Evolutionary conservation across 2,797 vertebrate genomes (phyloP).

Genomic region (Tangara arthus): DNA sequence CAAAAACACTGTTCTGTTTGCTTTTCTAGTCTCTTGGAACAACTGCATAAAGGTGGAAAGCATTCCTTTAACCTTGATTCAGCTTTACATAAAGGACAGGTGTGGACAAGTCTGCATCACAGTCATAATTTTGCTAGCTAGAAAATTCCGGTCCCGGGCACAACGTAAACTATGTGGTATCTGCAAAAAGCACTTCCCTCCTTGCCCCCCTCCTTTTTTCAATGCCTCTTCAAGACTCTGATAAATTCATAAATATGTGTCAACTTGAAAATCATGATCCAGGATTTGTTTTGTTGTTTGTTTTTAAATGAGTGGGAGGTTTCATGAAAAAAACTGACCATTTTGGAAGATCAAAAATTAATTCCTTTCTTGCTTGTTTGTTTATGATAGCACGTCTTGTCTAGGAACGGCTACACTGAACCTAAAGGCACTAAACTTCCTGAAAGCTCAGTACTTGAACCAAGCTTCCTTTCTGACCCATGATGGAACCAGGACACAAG

Average conservation of each 20-base stretch:
- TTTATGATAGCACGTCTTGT: neutral
- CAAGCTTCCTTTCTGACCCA: neutral
- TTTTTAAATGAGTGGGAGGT: neutral
- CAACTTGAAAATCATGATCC: neutral
- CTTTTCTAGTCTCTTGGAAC: slow-evolving; percentile 6
- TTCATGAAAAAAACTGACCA: neutral
- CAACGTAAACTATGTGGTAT: neutral
- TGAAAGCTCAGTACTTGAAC: neutral
- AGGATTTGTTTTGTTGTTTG: neutral
- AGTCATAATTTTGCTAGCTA: slow-evolving; percentile 25
- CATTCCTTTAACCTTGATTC: slow-evolving; percentile 52
- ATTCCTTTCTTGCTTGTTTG: neutral
- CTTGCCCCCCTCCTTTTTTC: neutral
- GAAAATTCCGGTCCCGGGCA: slow-evolving; percentile 21
- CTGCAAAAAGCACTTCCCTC: neutral
- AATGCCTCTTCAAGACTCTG: neutral
- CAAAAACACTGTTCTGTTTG: slow-evolving; percentile 16
- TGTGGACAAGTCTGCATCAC: slow-evolving; percentile 37
- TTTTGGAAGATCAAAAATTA: neutral
- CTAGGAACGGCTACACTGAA: neutral
- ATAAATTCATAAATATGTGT: neutral
- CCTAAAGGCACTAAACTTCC: neutral
- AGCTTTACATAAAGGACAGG: slow-evolving; percentile 26
- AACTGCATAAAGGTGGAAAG: neutral
- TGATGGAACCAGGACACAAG: neutral